Evolutionary conservation across 2,113 vertebrate species (phyloP).

Genomic region (Coryphaenoides rupestris): DNA sequence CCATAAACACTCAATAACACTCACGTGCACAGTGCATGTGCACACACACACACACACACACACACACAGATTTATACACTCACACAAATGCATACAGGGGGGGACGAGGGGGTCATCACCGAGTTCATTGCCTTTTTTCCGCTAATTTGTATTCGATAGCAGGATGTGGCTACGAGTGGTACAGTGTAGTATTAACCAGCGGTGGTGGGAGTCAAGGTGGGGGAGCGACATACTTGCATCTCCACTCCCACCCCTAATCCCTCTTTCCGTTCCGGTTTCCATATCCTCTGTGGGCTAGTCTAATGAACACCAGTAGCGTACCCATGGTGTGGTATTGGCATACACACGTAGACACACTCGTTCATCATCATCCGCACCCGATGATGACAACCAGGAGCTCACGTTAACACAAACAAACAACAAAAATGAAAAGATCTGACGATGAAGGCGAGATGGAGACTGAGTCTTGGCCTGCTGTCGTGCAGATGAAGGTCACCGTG

Average conservation of each 20-base stretch:
- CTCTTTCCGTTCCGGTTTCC: no score
- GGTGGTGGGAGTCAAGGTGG: neutral
- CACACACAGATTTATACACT: slow-evolving; percentile 2
- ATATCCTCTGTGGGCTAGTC: no score
- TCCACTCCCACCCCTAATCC: no score
- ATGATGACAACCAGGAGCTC: slow-evolving; percentile 15
- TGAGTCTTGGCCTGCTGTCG: no score
- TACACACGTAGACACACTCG: neutral
- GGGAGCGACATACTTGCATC: no score
- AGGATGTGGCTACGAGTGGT: slow-evolving; percentile 34
- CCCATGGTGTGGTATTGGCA: slow-evolving; percentile 17
- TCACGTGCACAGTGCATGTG: neutral
- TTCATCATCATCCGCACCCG: neutral
- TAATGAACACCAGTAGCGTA: neutral
- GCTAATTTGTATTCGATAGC: slow-evolving; percentile 57
- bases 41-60: slow-evolving; percentile 13
- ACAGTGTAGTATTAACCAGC: slow-evolving; percentile 40
- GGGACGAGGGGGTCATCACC: slow-evolving; percentile 32
- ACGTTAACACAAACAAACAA: neutral
- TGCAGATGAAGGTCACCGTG: no score
- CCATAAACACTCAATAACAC: slow-evolving; percentile 48
- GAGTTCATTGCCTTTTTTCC: slow-evolving; percentile 23
- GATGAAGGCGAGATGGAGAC: no score
- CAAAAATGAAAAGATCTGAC: neutral
- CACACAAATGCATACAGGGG: neutral